phyloP scores from a whole-genome alignment of 2,113 vertebrate species.

The Pheucticus melanocephalus region DNA sequence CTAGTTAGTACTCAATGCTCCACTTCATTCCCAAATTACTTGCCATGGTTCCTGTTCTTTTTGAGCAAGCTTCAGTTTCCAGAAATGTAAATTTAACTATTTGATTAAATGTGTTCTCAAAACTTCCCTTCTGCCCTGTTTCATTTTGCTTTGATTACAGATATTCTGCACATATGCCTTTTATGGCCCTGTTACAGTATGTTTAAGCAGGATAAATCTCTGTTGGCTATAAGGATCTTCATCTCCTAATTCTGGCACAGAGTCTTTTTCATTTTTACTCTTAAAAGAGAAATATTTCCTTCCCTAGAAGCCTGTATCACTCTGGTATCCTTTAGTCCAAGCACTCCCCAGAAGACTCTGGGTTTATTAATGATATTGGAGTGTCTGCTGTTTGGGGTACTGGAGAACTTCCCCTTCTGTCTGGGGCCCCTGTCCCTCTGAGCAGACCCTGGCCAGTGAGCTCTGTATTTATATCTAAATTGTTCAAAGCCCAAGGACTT shows the following conservation, averaged over 20 bases:
- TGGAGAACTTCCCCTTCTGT: background rate
- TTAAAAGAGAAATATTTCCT: background rate
- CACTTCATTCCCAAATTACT: background rate
- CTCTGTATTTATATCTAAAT: constrained; percentile 20
- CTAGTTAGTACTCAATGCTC: background rate
- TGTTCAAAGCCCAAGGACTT: constrained; percentile 33
- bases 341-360: background rate
- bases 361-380: background rate
- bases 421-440: background rate
- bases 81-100: background rate
- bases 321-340: background rate
- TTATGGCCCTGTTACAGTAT: background rate
- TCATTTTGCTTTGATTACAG: background rate
- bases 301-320: background rate
- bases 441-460: background rate
- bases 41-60: background rate
- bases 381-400: background rate
- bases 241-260: background rate
- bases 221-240: background rate
- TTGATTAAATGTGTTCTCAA: background rate
- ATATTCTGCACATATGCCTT: background rate
- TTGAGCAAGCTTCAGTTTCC: background rate
- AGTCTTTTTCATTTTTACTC: background rate
- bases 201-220: background rate
- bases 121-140: background rate